A percentile compares a stretch with the other conserved stretches of the same genome.
These are phyloP conservation scores for Congeria kusceri DNA, from an alignment of 2,888 invertebrate species.

Conservation along the genomic window DNA sequence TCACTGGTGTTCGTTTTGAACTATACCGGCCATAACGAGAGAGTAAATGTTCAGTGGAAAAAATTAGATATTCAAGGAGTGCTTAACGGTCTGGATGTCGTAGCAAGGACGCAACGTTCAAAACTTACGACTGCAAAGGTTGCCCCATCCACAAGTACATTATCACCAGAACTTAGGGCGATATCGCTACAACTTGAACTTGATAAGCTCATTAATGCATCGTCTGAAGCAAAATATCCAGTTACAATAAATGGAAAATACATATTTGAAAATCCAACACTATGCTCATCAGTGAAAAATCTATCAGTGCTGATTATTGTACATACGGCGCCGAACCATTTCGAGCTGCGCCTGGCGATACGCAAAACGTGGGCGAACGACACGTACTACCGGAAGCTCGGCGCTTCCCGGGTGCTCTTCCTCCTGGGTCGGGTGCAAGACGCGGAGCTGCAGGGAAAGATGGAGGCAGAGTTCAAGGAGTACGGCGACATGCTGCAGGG, in stretches of 20 bases:
- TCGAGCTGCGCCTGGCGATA: conserved; percentile 54
- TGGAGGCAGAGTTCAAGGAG: conserved; percentile 58
- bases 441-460: conserved; percentile 37
- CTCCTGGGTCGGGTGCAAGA: conserved; percentile 64
- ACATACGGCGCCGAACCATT: too few relatives aligned
- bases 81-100: too few relatives aligned
- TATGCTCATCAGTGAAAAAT: background rate
- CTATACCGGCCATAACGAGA: too few relatives aligned
- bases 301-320: too few relatives aligned
- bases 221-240: background rate
- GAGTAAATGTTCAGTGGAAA: too few relatives aligned
- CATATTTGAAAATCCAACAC: background rate
- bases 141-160: too few relatives aligned
- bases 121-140: too few relatives aligned
- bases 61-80: too few relatives aligned
- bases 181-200: background rate
- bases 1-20: too few relatives aligned
- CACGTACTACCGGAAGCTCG: conserved; percentile 53
- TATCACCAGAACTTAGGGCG: background rate
- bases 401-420: conserved; percentile 60
- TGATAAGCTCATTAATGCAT: background rate
- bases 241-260: background rate
- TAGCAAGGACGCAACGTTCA: too few relatives aligned
- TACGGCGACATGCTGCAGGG: conserved; percentile 73
- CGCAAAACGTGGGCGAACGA: conserved; percentile 70